Percentiles rank a stretch among this genome's conserved stretches.
Evolutionary conservation across 2,113 vertebrate species (phyloP).

Genomic region (Prionailurus bengalensis): DNA sequence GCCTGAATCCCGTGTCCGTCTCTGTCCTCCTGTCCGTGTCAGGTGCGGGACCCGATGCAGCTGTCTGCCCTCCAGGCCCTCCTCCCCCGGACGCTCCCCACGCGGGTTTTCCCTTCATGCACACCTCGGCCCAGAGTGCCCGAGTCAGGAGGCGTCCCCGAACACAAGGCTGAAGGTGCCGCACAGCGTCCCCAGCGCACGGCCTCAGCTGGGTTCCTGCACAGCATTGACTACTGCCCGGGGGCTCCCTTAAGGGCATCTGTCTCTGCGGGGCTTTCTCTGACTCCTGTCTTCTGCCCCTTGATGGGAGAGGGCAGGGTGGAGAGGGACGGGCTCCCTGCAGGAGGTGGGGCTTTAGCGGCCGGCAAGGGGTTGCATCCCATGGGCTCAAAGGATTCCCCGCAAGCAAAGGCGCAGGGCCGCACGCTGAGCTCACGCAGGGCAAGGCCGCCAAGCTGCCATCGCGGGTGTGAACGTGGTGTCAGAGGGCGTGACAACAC

Average conservation of each 20-base stretch:
- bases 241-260: background rate
- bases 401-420: fast-evolving
- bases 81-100: too few relatives aligned
- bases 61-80: too few relatives aligned
- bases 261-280: background rate
- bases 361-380: background rate
- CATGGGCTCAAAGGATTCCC: fast-evolving
- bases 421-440: background rate
- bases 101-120: too few relatives aligned
- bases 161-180: too few relatives aligned
- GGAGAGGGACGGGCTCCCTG: background rate
- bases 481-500: background rate
- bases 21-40: background rate
- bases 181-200: fast-evolving
- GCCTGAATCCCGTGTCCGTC: background rate
- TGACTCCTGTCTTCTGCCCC: background rate
- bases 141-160: too few relatives aligned
- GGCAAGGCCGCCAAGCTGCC: background rate
- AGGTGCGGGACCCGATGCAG: background rate
- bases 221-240: fast-evolving
- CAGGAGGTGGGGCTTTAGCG: background rate
- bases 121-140: too few relatives aligned
- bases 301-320: background rate
- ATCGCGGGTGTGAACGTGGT: background rate
- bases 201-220: background rate